phyloP scores from a whole-genome alignment of 2,888 invertebrate species.

The Azorinus chamasolen region DNA sequence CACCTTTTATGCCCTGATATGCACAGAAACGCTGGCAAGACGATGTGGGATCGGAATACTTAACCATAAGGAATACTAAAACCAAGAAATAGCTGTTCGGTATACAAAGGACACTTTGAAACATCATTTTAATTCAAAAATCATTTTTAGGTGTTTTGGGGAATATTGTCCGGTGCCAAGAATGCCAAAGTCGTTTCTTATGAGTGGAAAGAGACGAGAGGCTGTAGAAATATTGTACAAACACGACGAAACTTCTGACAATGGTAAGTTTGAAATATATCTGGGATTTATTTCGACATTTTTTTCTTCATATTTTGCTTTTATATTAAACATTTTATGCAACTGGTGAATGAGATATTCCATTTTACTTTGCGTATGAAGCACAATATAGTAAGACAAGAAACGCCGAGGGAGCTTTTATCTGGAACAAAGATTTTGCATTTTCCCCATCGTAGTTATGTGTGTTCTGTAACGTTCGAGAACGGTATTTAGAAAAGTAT shows the following conservation, averaged over 20 bases:
- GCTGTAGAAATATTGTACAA: slow-evolving; percentile 12
- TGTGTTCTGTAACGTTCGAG: too few relatives aligned
- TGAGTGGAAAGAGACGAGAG: slow-evolving; percentile 42
- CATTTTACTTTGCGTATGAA: too few relatives aligned
- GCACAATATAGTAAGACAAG: too few relatives aligned
- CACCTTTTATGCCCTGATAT: slow-evolving; percentile 26
- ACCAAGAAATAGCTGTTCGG: neutral
- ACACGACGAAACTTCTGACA: slow-evolving; percentile 5
- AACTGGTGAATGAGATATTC: too few relatives aligned
- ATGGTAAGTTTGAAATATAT: slow-evolving; percentile 13
- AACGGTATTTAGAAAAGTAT: too few relatives aligned
- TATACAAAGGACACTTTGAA: neutral
- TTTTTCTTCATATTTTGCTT: neutral
- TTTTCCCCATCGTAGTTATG: too few relatives aligned
- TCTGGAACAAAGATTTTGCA: too few relatives aligned
- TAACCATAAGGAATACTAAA: too few relatives aligned
- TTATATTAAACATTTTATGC: too few relatives aligned
- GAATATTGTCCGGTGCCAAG: slow-evolving; percentile 20
- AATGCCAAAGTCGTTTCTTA: slow-evolving; percentile 58
- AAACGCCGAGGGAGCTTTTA: too few relatives aligned
- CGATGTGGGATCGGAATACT: too few relatives aligned
- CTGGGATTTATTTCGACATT: neutral
- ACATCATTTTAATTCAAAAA: neutral
- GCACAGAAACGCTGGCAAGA: too few relatives aligned
- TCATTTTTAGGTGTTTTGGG: slow-evolving; percentile 28